Conservation (phyloP, 2,113 vertebrate species). For the Peromyscus polionotus region DNA sequence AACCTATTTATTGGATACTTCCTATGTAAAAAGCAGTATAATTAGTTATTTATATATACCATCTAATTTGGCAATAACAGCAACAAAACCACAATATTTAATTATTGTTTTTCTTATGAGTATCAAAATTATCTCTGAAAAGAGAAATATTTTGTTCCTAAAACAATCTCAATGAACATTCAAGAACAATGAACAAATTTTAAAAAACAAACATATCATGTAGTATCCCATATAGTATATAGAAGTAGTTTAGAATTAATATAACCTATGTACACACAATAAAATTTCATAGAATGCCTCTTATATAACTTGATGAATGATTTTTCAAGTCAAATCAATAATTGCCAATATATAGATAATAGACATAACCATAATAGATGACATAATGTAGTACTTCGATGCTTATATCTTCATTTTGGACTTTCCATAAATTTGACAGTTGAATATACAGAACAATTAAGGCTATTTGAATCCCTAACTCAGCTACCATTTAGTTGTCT, state of each 20-base stretch:
- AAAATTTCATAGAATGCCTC: neutral
- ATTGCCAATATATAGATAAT: neutral
- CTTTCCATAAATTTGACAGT: constrained; percentile 2
- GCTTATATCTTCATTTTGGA: neutral
- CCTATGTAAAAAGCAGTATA: neutral
- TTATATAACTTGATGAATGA: neutral
- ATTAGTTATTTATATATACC: neutral
- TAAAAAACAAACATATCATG: constrained; percentile 5
- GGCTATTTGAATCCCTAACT: constrained; percentile 5
- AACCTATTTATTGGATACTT: neutral
- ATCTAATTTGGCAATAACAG: neutral
- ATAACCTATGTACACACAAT: neutral
- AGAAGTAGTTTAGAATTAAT: constrained; percentile 36
- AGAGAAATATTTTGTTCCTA: constrained; percentile 1
- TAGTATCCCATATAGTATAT: neutral
- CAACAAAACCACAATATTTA: neutral
- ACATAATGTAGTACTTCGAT: neutral
- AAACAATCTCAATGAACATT: neutral
- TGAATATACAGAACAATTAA: constrained; percentile 47
- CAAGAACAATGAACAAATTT: neutral
- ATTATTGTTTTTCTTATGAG: neutral
- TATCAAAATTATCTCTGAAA: constrained; percentile 11
- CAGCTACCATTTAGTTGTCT: constrained; percentile 21
- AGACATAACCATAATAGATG: neutral
- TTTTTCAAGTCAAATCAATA: neutral